Conservation (phyloP, 92 coral and sea anemone genomes). For the Siderastrea siderea region DNA sequence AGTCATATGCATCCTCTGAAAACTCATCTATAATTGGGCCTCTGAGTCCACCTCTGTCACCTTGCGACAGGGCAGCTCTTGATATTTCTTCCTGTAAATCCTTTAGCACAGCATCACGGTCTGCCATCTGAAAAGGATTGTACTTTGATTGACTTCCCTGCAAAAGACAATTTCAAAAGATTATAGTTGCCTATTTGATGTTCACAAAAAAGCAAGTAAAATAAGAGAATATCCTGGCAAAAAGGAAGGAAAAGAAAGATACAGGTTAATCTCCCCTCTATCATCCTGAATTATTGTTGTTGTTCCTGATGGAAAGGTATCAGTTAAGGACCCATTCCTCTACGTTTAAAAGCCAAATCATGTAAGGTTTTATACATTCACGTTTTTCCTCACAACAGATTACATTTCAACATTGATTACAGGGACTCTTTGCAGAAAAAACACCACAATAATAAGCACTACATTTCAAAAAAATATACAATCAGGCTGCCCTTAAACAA, state of each 20-base stretch:
- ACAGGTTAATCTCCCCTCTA: neutral
- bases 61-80: slow-evolving; percentile 19
- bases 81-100: slow-evolving; percentile 33
- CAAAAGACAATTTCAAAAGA: slow-evolving; percentile 1
- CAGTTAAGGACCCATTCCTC: too few relatives aligned
- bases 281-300: too few relatives aligned
- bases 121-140: slow-evolving; percentile 28
- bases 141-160: slow-evolving; percentile 27
- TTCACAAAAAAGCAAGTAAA: neutral
- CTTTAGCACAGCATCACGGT: neutral
- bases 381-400: too few relatives aligned
- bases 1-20: slow-evolving; percentile 30
- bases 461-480: too few relatives aligned
- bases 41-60: slow-evolving; percentile 12
- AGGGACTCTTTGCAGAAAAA: too few relatives aligned
- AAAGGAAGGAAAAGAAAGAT: neutral
- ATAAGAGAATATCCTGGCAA: too few relatives aligned
- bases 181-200: neutral
- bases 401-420: too few relatives aligned
- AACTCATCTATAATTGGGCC: slow-evolving; percentile 33
- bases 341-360: too few relatives aligned
- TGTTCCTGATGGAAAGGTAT: too few relatives aligned
- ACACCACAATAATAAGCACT: too few relatives aligned
- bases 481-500: too few relatives aligned
- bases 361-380: too few relatives aligned